phyloP scores from a whole-genome alignment of 1,140 invertebrate species.

The Nilaparvata lugens region DNA sequence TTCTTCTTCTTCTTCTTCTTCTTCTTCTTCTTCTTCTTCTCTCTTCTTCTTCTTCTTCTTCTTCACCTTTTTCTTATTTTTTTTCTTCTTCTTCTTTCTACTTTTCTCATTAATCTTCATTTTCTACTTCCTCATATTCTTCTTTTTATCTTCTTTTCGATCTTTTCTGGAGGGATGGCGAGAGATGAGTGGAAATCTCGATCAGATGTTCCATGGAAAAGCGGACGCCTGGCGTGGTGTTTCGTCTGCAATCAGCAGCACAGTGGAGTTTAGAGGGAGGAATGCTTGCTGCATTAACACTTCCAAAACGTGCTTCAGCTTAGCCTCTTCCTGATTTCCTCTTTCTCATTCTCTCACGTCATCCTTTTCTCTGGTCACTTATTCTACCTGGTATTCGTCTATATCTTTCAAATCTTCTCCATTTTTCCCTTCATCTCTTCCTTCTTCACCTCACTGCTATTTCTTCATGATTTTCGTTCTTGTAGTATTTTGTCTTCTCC shows the following conservation, averaged over 20 bases:
- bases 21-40: slow-evolving; percentile 4
- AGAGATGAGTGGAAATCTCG: background rate
- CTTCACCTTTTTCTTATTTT: too few relatives aligned
- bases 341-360: background rate
- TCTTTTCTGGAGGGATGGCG: background rate
- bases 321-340: background rate
- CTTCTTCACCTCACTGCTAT: too few relatives aligned
- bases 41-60: slow-evolving; percentile 17
- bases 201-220: background rate
- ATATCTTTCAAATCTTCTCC: too few relatives aligned
- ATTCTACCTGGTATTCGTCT: too few relatives aligned
- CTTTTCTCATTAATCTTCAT: too few relatives aligned
- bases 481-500: too few relatives aligned
- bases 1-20: background rate
- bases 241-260: background rate
- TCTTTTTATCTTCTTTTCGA: background rate
- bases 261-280: background rate
- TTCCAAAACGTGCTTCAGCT: background rate
- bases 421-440: too few relatives aligned
- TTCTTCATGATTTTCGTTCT: too few relatives aligned
- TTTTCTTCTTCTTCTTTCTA: background rate
- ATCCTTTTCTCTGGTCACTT: slow-evolving; percentile 9
- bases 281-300: background rate
- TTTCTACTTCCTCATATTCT: too few relatives aligned
- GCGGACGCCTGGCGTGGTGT: background rate